Base-by-base conservation (phyloP, 2,797 vertebrate species). In the Tauraco hartlaubi region DNA sequence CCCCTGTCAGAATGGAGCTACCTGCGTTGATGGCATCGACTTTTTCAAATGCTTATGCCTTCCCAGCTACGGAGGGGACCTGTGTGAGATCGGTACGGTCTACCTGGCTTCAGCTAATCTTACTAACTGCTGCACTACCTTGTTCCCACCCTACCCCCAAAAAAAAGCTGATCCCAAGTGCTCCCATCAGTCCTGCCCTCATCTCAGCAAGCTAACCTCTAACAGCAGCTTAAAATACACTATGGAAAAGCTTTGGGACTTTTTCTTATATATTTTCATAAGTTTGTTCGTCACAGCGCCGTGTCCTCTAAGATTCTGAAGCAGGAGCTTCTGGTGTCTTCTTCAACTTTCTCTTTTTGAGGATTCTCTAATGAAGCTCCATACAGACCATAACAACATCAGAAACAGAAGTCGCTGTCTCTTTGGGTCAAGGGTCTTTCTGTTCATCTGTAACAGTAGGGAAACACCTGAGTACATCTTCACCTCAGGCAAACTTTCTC, bases 41-140 rank as follows among this genome's bases (percentile, higher is more conserved):
- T 98, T 98, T 99, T 99, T 99, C 99, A 99, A 98, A 99, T 99
- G 99, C 99, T 99, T 99, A 99, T 99, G 99, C 99, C 99, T 99
- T 98, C 99, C 99, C 98, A 99, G 99, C 99, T 99, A 99, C 98
- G 98, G 98, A 99, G 99, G 99, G 98, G 97, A 99, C 98, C 98
- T 97, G 98, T 99, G 99, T 98, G 98, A 99, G 98, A 99, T 99
- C 93, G 99, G 99, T 99, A 99, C 91, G 99, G 98, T 98, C 98
- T 97, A 94, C 94, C 95, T 92, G 97, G 99, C 99, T 99, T 99
- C 98, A 98, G 99, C 99, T 99, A 98, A 99, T 97, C 97, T 98
- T 98, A 99, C 99, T 99, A 98, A 99, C 98, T 95, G 97, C 93
- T 97, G 95, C 94, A 76, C 72, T 61, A 71, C 69, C 44, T 93